Base-by-base conservation (phyloP, 1,140 invertebrate species). In the Drosophila suzukii region DNA sequence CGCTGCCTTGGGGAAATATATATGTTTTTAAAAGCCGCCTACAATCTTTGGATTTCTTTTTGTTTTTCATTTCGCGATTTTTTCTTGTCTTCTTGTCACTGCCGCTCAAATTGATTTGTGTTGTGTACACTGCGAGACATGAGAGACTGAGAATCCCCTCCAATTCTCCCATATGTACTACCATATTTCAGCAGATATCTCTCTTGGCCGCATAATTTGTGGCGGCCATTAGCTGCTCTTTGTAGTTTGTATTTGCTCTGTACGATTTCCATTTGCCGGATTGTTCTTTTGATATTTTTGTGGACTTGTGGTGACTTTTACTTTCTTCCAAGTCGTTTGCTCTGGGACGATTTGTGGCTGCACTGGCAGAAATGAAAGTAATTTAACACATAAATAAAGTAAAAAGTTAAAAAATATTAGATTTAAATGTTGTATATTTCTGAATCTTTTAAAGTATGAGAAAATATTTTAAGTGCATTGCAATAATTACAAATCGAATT, bases 71-170 rank as follows among this genome's bases (percentile, higher is more conserved):
- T 46, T n/a, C 27, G 17, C 17, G 36, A 32, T 62, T 54, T 62
- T 15, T 53, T 34, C 27, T 39, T 39, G 62, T 68, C 24, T 38
- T 44, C 38, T 50, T 74, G 57, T 39, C 67, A 73, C 50, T 47
- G 59, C 49, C 44, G 63, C 59, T 70, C 46, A 65, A 78, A 89
- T 89, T 84, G 84, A 89, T 89, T 89, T 89, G 80, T 66, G 68
- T 78, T 74, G 58, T 70, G 58, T 56, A 66, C 36, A 62, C 27
- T 44, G 38, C 34, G 43, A 36, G 51, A 71, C 27, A 24, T 46
- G 24, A 55, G 66, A 32, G 41, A 36, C 41, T 41, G 65, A 27
- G 46, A 53, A 27, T 47, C 15, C 34, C 34, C 60, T 46, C 2
- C 15, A 6, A 20, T 15, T 34, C 8, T 11, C 27, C 27, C 60